Base-by-base conservation (phyloP, 2,888 invertebrate species). In the Acanthosepion esculentum region DNA sequence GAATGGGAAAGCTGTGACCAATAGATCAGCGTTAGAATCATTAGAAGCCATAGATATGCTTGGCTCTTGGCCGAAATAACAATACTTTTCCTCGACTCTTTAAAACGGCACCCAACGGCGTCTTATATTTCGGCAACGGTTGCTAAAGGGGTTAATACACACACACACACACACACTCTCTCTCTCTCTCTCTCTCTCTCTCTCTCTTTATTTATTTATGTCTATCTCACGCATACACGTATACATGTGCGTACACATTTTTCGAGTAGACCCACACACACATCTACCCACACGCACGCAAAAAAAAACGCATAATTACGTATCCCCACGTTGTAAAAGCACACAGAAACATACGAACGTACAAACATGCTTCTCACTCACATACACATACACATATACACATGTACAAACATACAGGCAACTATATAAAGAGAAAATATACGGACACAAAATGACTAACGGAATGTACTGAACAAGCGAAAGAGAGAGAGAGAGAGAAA, bases 21-120 rank as follows among this genome's bases (percentile, higher is more conserved):
- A 78, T 78, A 78, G 78, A 78, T 78, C 78, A 78, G 78, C 12
- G 78, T n/a, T n/a, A 33, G n/a, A n/a, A 78, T 4, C 78, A 78
- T 8, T 78, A 12, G n/a, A 78, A 33, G 78, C 78, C 78, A n/a
- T 78, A 78, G n/a, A n/a, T 78, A 33, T 78, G 78, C n/a, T 33
- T 15, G 78, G 78, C 78, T 78, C 78, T 78, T 78, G 33, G n/a
- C n/a, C n/a, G 15, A 78, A n/a, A 78, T 78, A 78, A 78, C 78
- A 78, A 78, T 78, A 78, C 78, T 78, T 78, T 78, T n/a, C 78
- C n/a, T n/a, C 15, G n/a, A 78, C n/a, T 78, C 78, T 78, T 78
- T 78, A 59, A 59, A 59, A 59, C 6, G 59, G 59, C 23, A 59
- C n/a, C 12, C 18, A 18, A 15, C n/a, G 33, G 15, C 78, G 78